phyloP scores from a whole-genome alignment of 2,113 vertebrate genomes.

The Pomatostomus ruficeps region DNA sequence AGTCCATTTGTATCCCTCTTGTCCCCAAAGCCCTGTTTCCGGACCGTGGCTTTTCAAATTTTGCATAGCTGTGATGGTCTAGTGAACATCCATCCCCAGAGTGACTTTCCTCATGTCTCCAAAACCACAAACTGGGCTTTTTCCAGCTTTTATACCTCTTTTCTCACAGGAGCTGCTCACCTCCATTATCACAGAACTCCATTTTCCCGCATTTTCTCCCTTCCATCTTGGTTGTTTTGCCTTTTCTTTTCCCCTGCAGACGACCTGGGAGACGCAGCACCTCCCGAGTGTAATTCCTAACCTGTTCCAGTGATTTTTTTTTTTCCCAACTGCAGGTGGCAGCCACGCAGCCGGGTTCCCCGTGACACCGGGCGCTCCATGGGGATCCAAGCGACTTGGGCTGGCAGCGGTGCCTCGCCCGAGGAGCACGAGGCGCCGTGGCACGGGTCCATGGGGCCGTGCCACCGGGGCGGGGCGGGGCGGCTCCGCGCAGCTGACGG shows the following conservation, averaged over 20 bases:
- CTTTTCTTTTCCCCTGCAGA: not conserved
- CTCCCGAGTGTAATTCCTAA: not conserved
- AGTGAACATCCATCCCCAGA: not conserved
- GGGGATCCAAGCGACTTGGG: not conserved
- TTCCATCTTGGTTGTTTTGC: not conserved
- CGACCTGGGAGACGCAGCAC: not conserved
- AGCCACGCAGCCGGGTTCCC: not conserved
- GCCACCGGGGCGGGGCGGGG: not conserved
- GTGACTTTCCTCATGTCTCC: not conserved
- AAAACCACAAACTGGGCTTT: not conserved
- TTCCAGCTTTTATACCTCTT: not conserved
- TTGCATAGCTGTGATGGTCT: slow-evolving; percentile 13
- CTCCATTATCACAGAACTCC: not conserved
- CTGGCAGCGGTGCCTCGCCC: not conserved
- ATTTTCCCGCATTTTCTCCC: not conserved
- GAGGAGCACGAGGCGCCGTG: not conserved
- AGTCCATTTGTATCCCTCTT: slow-evolving; percentile 26
- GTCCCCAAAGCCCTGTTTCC: not conserved
- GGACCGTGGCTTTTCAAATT: not conserved
- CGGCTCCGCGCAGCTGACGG: not conserved
- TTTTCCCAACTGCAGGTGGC: not conserved
- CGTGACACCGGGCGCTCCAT: not conserved
- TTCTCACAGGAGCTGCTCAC: not conserved
- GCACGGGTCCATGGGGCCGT: not conserved
- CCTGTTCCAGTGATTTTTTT: not conserved